Evolutionary conservation across 1,140 invertebrate species (phyloP).

Genomic region (Apis laboriosa): DNA sequence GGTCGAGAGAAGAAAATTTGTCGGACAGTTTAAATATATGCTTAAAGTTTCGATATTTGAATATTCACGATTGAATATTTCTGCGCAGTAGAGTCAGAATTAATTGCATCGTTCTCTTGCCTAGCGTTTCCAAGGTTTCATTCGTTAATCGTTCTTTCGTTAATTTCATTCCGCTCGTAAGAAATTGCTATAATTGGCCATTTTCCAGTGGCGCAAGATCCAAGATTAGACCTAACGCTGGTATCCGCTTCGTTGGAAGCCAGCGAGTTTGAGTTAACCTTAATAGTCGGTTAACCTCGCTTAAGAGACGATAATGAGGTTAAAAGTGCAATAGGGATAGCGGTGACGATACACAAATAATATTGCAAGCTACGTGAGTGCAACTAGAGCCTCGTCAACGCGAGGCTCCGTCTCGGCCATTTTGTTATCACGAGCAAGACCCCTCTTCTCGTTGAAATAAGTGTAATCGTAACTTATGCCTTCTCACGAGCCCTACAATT

Average conservation of each 20-base stretch:
- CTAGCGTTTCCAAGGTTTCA: neutral
- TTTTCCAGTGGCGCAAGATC: constrained; percentile 1
- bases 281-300: constrained; percentile 42
- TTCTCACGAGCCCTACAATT: constrained; percentile 17
- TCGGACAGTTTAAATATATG: too few species aligned
- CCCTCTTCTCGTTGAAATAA: constrained; percentile 34
- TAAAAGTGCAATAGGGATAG: constrained; percentile 33
- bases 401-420: neutral
- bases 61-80: too few species aligned
- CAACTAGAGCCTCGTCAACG: constrained; percentile 9
- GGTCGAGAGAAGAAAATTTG: too few species aligned
- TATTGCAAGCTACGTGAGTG: constrained; percentile 16
- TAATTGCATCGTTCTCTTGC: too few species aligned
- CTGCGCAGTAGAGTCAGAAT: too few species aligned
- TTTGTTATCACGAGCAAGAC: constrained; percentile 48
- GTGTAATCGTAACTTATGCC: constrained; percentile 38
- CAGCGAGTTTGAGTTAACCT: constrained; percentile 38
- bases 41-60: too few species aligned
- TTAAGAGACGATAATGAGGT: constrained; percentile 44
- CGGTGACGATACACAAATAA: constrained; percentile 19
- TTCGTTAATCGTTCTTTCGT: neutral
- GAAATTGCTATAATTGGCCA: neutral
- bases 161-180: neutral
- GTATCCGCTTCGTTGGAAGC: neutral
- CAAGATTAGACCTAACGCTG: constrained; percentile 16